Conservation (phyloP, 2,797 vertebrate genomes). For the Eptatretus atami region DNA sequence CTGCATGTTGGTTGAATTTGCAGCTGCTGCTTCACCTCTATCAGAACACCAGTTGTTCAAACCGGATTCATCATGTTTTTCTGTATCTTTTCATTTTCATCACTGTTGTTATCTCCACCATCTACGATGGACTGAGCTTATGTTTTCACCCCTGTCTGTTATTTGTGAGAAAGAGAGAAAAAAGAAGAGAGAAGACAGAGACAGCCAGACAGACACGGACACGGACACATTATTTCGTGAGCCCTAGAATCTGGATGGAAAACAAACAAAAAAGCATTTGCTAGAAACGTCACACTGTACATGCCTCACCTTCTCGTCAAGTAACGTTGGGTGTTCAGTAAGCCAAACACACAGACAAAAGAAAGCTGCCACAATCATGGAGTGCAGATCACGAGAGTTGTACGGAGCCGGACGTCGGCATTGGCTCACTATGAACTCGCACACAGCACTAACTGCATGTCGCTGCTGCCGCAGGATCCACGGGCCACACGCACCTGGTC, state of each 20-base stretch:
- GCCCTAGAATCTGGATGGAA: not conserved
- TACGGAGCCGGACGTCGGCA: conserved; percentile 53
- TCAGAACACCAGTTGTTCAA: not conserved
- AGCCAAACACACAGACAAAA: conserved; percentile 63
- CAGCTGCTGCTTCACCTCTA: not conserved
- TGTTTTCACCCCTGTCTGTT: no score
- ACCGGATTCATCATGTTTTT: not conserved
- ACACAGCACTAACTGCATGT: conserved; percentile 37
- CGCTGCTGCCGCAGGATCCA: conserved; percentile 29
- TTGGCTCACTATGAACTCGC: conserved; percentile 50
- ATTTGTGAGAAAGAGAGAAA: conserved; percentile 1
- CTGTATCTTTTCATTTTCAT: no score
- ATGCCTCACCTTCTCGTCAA: conserved; percentile 46
- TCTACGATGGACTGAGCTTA: no score
- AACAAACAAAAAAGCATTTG: not conserved
- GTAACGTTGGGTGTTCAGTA: conserved; percentile 39
- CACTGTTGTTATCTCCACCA: no score
- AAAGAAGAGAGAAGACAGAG: not conserved
- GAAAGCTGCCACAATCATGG: conserved; percentile 67
- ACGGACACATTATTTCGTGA: not conserved
- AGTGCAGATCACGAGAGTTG: conserved; percentile 66
- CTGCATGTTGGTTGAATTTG: not conserved
- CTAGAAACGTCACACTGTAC: no score
- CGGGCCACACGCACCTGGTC: conserved; percentile 30
- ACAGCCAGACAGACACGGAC: not conserved